Base-by-base conservation (phyloP, 2,113 vertebrate species). In the Atherinomorus stipes region DNA sequence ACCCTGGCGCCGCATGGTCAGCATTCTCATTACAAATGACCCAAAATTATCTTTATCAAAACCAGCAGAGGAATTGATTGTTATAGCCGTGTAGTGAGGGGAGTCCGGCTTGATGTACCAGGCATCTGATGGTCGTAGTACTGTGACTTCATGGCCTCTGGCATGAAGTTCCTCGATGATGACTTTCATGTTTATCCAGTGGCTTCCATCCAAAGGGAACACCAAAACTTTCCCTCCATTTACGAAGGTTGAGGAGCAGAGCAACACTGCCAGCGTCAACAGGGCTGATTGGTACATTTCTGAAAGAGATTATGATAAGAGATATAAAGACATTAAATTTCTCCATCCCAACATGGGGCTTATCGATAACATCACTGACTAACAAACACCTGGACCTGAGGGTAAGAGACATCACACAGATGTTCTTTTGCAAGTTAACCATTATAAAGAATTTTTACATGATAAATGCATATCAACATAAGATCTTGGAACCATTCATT, bases 111-210 rank as follows among this genome's bases (percentile, higher is more conserved):
- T 79, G 80, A 90, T 90, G 83, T 89, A 88, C 89, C 85, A 88
- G 65, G 42, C 57, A 10, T 88, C 78, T 0, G 11, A 18, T 15
- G 85, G 42, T 0, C 71, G 28, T 7, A 92, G 0, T 16, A 92
- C 80, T 1, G 89, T 90, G 56, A 92, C 9, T 25, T 86, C 76
- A 37, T 90, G 88, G 16, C 89, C 90, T 49, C 85, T 84, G 74
- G 78, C 37, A 54, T 90, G 74, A 31, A 92, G 89, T 44, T 90
- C 83, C 53, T 85, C 80, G 0, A 92, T 19, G 3, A 92, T 67
- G 28, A 89, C 71, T 0, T 82, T 89, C 85, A 92, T 90, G 81
- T 90, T 92, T 68, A 92, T 1, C 90, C 90, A 92, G 71, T 92
- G 89, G 62, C 88, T 90, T 66, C 89, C 89, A 42, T 90, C 90